Conservation (phyloP, 2,113 vertebrate species). For the Toxotes jaculatrix region DNA sequence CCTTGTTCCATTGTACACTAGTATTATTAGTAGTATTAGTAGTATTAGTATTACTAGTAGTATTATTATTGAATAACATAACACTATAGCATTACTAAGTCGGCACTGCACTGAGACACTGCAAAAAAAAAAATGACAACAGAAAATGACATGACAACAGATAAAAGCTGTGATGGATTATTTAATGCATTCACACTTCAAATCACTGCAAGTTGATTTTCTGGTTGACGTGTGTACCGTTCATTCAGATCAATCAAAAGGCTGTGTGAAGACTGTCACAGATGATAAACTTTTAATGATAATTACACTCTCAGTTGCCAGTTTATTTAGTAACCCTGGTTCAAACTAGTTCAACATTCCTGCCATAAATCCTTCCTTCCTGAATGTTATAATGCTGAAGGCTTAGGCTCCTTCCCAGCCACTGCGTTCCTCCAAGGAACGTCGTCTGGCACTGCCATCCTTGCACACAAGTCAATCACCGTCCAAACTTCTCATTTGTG, state of each 20-base stretch:
- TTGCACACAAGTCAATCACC: too few relatives aligned
- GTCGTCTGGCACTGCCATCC: too few relatives aligned
- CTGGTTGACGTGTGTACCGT: neutral
- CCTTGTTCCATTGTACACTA: neutral
- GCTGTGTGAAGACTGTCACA: neutral
- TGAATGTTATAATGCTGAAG: too few relatives aligned
- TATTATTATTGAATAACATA: neutral
- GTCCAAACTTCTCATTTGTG: too few relatives aligned
- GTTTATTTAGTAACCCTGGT: neutral
- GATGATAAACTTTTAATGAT: too few relatives aligned
- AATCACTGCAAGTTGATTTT: neutral
- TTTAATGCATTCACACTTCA: neutral
- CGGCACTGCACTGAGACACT: neutral
- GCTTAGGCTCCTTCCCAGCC: too few relatives aligned
- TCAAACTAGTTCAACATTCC: neutral
- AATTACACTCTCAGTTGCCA: too few relatives aligned
- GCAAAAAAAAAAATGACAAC: neutral
- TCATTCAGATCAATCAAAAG: neutral
- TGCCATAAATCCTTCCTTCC: neutral
- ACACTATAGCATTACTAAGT: neutral
- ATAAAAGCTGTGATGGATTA: neutral
- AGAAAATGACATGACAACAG: neutral
- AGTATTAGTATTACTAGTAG: too few relatives aligned
- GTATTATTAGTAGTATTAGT: too few relatives aligned
- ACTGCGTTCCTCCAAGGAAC: too few relatives aligned